Conservation (phyloP, 2,888 invertebrate species). For the Pyrgus malvae region DNA sequence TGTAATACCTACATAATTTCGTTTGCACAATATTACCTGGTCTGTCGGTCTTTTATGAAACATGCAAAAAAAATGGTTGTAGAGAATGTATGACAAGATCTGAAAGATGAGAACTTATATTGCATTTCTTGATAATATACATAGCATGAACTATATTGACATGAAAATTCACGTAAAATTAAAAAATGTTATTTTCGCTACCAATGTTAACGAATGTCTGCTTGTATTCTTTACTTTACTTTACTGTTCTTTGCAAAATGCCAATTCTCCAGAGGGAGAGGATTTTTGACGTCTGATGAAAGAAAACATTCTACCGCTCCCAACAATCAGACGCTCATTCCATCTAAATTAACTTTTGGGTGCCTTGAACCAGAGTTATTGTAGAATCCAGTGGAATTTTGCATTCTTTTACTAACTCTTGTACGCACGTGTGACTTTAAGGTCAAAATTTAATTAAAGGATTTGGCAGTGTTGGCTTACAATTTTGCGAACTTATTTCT, state of each 20-base stretch:
- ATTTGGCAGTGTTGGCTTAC: too few species aligned
- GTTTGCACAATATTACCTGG: too few species aligned
- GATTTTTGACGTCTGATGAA: slow-evolving; percentile 59
- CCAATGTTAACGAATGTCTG: not conserved
- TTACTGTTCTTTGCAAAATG: slow-evolving; percentile 32
- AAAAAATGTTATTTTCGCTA: not conserved
- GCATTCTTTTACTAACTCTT: slow-evolving; percentile 24
- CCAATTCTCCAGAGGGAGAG: slow-evolving; percentile 35
- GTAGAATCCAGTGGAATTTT: slow-evolving; percentile 33
- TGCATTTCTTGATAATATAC: too few species aligned
- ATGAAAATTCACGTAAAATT: too few species aligned
- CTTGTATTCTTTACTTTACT: too few species aligned
- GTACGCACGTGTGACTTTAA: slow-evolving; percentile 13
- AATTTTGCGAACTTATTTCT: too few species aligned
- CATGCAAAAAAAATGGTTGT: too few species aligned
- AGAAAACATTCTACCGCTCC: slow-evolving; percentile 57
- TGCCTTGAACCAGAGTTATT: slow-evolving; percentile 32
- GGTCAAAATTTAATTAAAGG: slow-evolving; percentile 18
- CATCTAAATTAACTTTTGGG: slow-evolving; percentile 60
- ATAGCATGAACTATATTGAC: too few species aligned
- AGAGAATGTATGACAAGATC: too few species aligned
- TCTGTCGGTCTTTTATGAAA: too few species aligned
- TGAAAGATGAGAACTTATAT: too few species aligned
- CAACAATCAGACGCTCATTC: slow-evolving; percentile 41
- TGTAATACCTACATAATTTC: too few species aligned